Evolutionary conservation across 2,113 vertebrate species (phyloP).

Genomic region (Tetraodon nigroviridis): DNA sequence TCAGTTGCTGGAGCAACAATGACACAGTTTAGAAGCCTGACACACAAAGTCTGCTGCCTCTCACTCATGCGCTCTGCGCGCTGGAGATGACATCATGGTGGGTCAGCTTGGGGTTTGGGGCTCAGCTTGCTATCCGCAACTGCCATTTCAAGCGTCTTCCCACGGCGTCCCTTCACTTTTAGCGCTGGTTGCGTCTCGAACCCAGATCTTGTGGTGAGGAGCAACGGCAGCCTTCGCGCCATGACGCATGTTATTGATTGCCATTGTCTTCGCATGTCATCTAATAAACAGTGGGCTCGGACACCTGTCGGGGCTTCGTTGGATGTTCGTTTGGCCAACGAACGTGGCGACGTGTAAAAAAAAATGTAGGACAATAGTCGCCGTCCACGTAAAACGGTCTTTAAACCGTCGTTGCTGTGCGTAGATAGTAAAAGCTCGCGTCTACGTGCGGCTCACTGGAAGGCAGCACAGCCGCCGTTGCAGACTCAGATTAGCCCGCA

Average conservation of each 20-base stretch:
- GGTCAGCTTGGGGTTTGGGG: constrained; percentile 63
- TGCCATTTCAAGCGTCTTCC: constrained; percentile 50
- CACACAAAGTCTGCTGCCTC: constrained; percentile 34
- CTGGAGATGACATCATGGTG: constrained; percentile 68
- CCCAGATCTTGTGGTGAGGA: neutral
- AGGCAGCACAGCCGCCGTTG: constrained; percentile 33
- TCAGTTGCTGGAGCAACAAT: constrained; percentile 21
- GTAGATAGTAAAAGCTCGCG: constrained; percentile 63
- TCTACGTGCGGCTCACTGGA: constrained; percentile 44
- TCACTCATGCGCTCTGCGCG: constrained; percentile 58
- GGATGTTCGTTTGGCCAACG: neutral
- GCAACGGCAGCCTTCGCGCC: neutral
- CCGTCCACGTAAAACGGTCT: constrained; percentile 6
- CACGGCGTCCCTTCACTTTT: constrained; percentile 6
- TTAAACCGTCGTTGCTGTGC: constrained; percentile 40
- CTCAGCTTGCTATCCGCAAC: constrained; percentile 50
- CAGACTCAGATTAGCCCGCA: constrained; percentile 9
- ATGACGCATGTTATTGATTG: neutral
- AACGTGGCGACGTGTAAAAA: constrained; percentile 9
- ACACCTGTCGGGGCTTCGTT: neutral
- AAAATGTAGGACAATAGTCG: neutral
- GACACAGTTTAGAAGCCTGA: constrained; percentile 22
- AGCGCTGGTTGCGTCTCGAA: constrained; percentile 20
- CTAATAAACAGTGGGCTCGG: neutral
- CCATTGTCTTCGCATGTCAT: neutral